phyloP scores from a whole-genome alignment of 2,113 vertebrate genomes.

The Oryzias javanicus region DNA sequence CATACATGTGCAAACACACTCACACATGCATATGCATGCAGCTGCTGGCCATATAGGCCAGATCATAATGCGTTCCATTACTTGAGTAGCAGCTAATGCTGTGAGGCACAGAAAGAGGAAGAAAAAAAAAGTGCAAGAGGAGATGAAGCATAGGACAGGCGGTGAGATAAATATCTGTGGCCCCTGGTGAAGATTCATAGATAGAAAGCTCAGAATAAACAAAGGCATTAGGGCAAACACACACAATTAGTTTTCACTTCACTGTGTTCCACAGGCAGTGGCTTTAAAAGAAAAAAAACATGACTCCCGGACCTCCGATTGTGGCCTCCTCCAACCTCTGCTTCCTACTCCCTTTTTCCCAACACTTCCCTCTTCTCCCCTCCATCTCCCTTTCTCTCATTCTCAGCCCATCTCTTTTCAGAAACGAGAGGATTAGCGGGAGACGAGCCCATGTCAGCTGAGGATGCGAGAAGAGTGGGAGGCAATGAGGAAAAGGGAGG shows the following conservation, averaged over 20 bases:
- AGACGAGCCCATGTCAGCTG: slow-evolving; percentile 73
- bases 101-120: slow-evolving; percentile 61
- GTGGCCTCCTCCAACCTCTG: slow-evolving; percentile 32
- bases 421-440: slow-evolving; percentile 75
- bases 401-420: slow-evolving; percentile 67
- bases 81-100: slow-evolving; percentile 61
- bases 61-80: slow-evolving; percentile 71
- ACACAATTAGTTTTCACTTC: slow-evolving; percentile 28
- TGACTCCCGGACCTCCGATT: slow-evolving; percentile 64
- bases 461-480: slow-evolving; percentile 55
- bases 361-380: not conserved
- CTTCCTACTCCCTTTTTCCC: not conserved
- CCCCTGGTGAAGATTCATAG: slow-evolving; percentile 56
- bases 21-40: slow-evolving; percentile 59
- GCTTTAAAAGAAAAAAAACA: slow-evolving; percentile 55
- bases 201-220: slow-evolving; percentile 37
- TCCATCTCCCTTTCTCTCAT: slow-evolving; percentile 17
- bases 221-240: slow-evolving; percentile 23
- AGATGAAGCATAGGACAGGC: slow-evolving; percentile 38
- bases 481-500: slow-evolving; percentile 50
- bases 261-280: slow-evolving; percentile 35
- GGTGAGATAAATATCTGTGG: slow-evolving; percentile 64
- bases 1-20: not conserved
- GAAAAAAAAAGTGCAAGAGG: slow-evolving; percentile 30
- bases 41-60: slow-evolving; percentile 48